Evolutionary conservation across 2,113 vertebrate genomes (phyloP).

Genomic region (Mormyrus iriodes): DNA sequence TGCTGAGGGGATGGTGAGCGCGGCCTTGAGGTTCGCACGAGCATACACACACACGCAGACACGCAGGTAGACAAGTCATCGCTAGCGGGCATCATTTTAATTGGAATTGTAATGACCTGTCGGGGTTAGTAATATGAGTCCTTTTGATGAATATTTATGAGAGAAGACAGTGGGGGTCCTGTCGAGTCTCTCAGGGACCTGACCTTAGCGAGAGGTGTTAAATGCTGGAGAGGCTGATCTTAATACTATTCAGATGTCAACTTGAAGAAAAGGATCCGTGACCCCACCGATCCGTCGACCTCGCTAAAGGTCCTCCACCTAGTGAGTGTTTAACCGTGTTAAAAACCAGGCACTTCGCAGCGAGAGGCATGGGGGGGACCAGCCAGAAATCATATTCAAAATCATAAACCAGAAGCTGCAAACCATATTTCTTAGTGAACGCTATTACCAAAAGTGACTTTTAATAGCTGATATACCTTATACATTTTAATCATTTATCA

Average conservation of each 20-base stretch:
- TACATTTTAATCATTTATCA: background rate
- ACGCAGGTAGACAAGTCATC: background rate
- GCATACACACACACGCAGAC: background rate
- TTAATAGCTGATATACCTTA: background rate
- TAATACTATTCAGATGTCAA: conserved; percentile 12
- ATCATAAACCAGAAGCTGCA: background rate
- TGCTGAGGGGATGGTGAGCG: background rate
- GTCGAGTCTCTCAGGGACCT: background rate
- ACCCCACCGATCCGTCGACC: background rate
- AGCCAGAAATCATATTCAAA: background rate
- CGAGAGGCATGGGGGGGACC: too few relatives aligned
- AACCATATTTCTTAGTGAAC: background rate
- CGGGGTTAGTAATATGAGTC: background rate
- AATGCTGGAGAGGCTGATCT: conserved; percentile 2
- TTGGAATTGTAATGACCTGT: conserved; percentile 13
- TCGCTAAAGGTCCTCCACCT: background rate
- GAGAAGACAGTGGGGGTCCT: background rate
- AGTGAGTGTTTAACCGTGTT: background rate
- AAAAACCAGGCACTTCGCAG: background rate
- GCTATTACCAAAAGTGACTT: background rate
- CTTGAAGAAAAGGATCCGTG: background rate
- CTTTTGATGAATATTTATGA: conserved; percentile 10
- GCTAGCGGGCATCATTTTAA: conserved; percentile 9
- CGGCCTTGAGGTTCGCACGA: background rate
- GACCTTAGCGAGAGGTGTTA: background rate